A percentile compares a stretch with the other conserved stretches of the same genome.
phyloP scores from a whole-genome alignment of 2,888 invertebrate species.

The Phalangium opilio region DNA sequence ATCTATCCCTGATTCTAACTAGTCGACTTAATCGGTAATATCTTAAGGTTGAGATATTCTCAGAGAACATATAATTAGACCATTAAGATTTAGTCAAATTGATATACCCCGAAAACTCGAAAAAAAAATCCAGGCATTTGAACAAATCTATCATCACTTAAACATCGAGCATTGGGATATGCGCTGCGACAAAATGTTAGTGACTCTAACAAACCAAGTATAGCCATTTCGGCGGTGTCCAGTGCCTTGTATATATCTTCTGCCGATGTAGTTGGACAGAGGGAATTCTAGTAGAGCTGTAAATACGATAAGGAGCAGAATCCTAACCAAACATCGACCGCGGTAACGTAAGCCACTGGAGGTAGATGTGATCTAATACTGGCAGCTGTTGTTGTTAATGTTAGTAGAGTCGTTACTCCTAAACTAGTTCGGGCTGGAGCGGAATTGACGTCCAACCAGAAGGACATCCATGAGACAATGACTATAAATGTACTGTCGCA shows the following conservation, averaged over 20 bases:
- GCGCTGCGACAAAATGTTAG: too few species aligned
- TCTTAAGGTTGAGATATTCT: too few species aligned
- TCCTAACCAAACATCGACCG: constrained; percentile 15
- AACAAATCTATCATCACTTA: too few species aligned
- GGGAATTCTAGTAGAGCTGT: constrained; percentile 9
- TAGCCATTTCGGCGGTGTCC: not conserved
- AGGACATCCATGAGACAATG: constrained; percentile 13
- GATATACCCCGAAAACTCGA: not conserved
- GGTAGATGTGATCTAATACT: constrained; percentile 8
- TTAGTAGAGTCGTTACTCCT: constrained; percentile 13
- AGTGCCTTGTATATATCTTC: too few species aligned
- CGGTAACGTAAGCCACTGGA: constrained; percentile 12
- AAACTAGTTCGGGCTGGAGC: constrained; percentile 11
- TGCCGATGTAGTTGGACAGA: constrained; percentile 1
- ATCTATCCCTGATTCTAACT: too few species aligned
- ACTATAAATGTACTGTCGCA: constrained; percentile 9
- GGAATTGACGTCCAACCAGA: constrained; percentile 11
- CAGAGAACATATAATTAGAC: too few species aligned
- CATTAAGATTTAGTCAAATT: too few species aligned
- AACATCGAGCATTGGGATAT: too few species aligned
- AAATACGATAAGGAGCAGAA: constrained; percentile 9
- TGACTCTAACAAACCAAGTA: too few species aligned
- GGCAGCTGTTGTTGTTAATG: constrained; percentile 12
- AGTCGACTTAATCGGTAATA: too few species aligned
- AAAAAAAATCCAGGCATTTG: not conserved